Base-by-base conservation (phyloP, 2,888 invertebrate species). In the Ormyrus pomaceus region DNA sequence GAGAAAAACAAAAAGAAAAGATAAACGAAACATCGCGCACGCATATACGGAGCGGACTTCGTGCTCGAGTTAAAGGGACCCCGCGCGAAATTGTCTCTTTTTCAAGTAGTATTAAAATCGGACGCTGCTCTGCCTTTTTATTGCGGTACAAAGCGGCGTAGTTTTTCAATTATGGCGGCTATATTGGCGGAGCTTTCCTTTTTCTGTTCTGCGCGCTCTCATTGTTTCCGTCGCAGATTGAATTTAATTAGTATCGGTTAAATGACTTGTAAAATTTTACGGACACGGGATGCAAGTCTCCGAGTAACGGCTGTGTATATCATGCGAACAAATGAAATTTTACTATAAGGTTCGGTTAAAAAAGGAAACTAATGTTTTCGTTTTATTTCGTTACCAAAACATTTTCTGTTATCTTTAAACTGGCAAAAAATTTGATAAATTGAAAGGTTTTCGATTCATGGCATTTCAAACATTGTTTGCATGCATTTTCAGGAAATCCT, bases 201-300 rank as follows among this genome's bases (percentile, higher is more conserved):
- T 55, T 72, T 64, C 72, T 59, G 59, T 70, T 50, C 58, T 59
- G n/a, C 56, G 6, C 7, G n/a, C 50, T 6, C 9, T 13, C 11
- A 62, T 61, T 11, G 45, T 45, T n/a, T 45, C 8, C 19, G 19
- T 19, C 58, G 19, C 70, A 58, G 59, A 59, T 59, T 70, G 9
- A 50, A 56, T 56, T 59, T 59, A 58, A 70, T 55, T 58, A 50
- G 34, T 34, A 59, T 59, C 19, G 70, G 51, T 50, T 50, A 70
- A 70, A 70, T 46, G 48, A 58, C 48, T 70, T 58, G 58, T 70
- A 70, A 71, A 71, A 71, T 71, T 71, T 71, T 59, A 51, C 59
- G 50, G 2, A 19, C 19, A 19, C 19, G 19, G 19, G 1, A 19
- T 19, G 19, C 19, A 19, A 19, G 19, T 19, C 19, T 19, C 19